Conservation (phyloP, 1,140 invertebrate species). For the Riptortus pedestris region DNA sequence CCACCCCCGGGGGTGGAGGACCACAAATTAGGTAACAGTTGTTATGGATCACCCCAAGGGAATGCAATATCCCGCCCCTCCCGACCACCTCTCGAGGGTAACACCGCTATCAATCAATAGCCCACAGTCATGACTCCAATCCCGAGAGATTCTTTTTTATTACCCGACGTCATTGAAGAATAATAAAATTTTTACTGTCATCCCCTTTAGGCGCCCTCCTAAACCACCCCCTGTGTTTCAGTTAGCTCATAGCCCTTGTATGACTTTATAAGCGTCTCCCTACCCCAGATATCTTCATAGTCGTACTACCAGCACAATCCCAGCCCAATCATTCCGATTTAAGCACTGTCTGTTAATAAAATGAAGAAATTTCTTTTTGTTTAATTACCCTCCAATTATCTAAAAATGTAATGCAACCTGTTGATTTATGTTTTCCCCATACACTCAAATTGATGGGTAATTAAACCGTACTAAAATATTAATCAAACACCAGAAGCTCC, state of each 20-base stretch:
- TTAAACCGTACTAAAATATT: too few relatives aligned
- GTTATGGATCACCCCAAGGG: slow-evolving; percentile 12
- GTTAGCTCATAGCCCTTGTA: neutral
- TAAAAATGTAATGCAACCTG: too few relatives aligned
- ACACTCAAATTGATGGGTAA: too few relatives aligned
- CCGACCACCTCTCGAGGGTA: neutral
- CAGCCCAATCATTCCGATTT: too few relatives aligned
- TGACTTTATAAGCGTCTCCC: neutral
- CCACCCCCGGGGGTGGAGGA: neutral
- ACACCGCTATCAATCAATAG: slow-evolving; percentile 8
- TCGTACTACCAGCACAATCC: too few relatives aligned
- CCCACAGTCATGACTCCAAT: neutral
- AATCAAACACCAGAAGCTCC: too few relatives aligned
- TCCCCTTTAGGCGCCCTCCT: too few relatives aligned
- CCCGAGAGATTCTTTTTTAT: neutral
- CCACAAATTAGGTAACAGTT: slow-evolving; percentile 18
- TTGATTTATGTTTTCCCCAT: too few relatives aligned
- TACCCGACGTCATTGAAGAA: slow-evolving; percentile 6
- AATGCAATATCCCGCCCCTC: neutral
- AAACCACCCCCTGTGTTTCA: neutral
- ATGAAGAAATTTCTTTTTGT: too few relatives aligned
- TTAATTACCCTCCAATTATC: too few relatives aligned
- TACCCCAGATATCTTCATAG: too few relatives aligned
- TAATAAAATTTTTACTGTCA: slow-evolving; percentile 7
- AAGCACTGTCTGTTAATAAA: too few relatives aligned